Conservation (phyloP, 2,888 invertebrate genomes). For the Dynastes grantii region DNA sequence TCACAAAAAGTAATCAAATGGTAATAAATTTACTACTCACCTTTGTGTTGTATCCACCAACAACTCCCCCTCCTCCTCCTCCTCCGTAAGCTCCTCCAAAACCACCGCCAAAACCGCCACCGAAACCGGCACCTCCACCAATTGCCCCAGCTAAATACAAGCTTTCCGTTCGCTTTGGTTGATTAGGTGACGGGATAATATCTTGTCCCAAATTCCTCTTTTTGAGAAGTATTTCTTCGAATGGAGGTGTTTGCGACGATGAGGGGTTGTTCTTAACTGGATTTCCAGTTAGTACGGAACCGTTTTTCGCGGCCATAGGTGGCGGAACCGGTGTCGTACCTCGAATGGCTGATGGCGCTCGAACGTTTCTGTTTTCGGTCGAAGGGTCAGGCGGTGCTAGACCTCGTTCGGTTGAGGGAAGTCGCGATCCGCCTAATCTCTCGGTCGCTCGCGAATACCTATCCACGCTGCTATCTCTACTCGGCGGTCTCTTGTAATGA, state of each 20-base stretch:
- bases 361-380: slow-evolving; percentile 68
- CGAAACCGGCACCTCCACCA: slow-evolving; percentile 62
- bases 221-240: slow-evolving; percentile 87
- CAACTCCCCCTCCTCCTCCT: slow-evolving; percentile 14
- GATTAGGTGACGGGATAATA: slow-evolving; percentile 89
- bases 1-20: no score
- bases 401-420: slow-evolving; percentile 83
- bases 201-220: slow-evolving; percentile 90
- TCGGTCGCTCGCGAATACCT: slow-evolving; percentile 80
- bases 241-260: slow-evolving; percentile 73
- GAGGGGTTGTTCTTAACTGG: slow-evolving; percentile 30
- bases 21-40: slow-evolving; percentile 22
- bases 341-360: slow-evolving; percentile 74
- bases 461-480: slow-evolving; percentile 90
- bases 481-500: slow-evolving; percentile 93
- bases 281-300: slow-evolving; percentile 38
- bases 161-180: slow-evolving; percentile 94
- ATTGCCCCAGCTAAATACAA: slow-evolving; percentile 80
- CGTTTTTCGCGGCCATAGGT: slow-evolving; percentile 27
- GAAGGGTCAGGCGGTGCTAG: slow-evolving; percentile 66
- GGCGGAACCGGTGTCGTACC: slow-evolving; percentile 63
- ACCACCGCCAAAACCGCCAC: slow-evolving; percentile 58
- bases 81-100: slow-evolving; percentile 56
- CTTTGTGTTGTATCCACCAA: slow-evolving; percentile 39
- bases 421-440: slow-evolving; percentile 78